phyloP scores from a whole-genome alignment of 2,888 invertebrate species.

The Drosophila cyrtoloma region DNA sequence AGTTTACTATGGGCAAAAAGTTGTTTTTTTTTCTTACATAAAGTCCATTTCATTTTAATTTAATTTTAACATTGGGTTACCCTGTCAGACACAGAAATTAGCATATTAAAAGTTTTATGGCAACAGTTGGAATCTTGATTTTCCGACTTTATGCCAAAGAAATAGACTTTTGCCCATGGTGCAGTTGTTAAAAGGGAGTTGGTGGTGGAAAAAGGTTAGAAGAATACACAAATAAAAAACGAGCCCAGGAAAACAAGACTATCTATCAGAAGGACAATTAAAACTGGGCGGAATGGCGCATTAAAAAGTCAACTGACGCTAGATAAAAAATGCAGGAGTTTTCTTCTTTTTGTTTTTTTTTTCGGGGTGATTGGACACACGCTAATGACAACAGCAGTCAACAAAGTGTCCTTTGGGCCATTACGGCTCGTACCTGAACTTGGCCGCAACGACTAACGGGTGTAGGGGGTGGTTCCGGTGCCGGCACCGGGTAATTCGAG shows the following conservation, averaged over 20 bases:
- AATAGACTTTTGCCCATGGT: background rate
- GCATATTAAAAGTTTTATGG: background rate
- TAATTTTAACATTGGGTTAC: background rate
- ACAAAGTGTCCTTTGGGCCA: conserved; percentile 43
- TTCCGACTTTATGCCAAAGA: background rate
- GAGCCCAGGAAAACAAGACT: conserved; percentile 25
- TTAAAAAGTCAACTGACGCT: conserved; percentile 62
- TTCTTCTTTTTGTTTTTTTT: background rate
- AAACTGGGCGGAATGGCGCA: conserved; percentile 61
- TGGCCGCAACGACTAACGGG: conserved; percentile 30
- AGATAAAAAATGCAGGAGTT: conserved; percentile 32
- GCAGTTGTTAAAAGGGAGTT: conserved; percentile 34
- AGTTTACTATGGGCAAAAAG: conserved; percentile 6
- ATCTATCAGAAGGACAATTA: conserved; percentile 70
- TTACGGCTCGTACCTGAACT: conserved; percentile 67
- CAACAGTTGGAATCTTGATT: background rate
- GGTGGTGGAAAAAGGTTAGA: conserved; percentile 7
- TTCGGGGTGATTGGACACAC: conserved; percentile 61
- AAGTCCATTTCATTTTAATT: background rate
- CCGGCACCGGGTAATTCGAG: conserved; percentile 53
- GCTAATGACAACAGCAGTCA: conserved; percentile 74
- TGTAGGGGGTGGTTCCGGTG: background rate
- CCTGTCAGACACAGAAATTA: background rate
- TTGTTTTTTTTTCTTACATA: background rate
- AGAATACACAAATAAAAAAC: conserved; percentile 16